Evolutionary conservation across 2,113 vertebrate genomes (phyloP), one percentile per base, ranked within the genome.

Genomic region (Lates calcarifer): DNA sequence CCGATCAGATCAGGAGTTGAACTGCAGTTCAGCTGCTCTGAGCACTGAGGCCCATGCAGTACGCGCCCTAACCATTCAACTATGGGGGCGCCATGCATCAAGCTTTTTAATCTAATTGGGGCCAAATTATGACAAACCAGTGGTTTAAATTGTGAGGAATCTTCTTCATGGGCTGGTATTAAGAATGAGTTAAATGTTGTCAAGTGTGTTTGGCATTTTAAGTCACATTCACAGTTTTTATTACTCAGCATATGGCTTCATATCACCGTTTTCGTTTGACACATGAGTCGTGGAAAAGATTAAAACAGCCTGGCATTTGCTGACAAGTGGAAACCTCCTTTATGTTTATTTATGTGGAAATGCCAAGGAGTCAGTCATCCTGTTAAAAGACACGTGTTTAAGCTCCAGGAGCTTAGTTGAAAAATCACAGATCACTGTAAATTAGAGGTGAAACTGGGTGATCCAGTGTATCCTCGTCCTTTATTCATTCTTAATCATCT

Each of bases 251-350:
- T 4, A 35, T 45, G n/a, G 24, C 65, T 49, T 49, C 29, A 39
- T 49, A 49, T 17, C 17, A 18, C 17, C 43, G 18, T 18, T 47
- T 47, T 20, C 18, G 41, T 47, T 18, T 18, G 26, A 63, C 45
- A 53, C 64, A 63, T 26, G 56, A 47, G 26, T 35, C 55, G 37
- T 20, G 29, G 28, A 70, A 2, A 47, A 47, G 37, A 55, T 17
- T 43, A n/a, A 62, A 81, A 75, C 55, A 47, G 60, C 68, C 12
- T 57, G 60, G 37, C 41, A 58, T 33, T 26, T 33, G 45, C 31
- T 35, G 57, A 63, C 29, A 26, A 70, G 18, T 1, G 2, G 65
- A 64, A 70, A 47, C 6, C 26, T 45, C 22, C n/a, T n/a, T n/a
- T n/a, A n/a, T 17, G 56, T 35, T 39, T 37, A 7, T 29, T 57